Percentiles rank a stretch among this genome's conserved stretches.
These are phyloP conservation scores for Triplophysa bombifrons DNA, from an alignment of 2,797 vertebrate genomes.

Conservation along the genomic window DNA sequence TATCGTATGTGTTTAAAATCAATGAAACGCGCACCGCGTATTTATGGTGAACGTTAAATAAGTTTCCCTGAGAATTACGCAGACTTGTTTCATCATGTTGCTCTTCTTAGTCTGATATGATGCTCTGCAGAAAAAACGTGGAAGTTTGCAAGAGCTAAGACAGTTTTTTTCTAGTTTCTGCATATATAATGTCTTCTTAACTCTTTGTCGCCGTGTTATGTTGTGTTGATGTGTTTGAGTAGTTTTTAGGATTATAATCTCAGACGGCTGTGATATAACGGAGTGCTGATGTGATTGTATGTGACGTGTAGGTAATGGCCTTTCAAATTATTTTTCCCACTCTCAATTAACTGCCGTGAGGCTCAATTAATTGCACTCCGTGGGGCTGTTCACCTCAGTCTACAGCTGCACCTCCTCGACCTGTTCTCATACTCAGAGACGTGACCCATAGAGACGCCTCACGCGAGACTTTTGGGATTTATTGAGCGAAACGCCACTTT, in stretches of 20 bases:
- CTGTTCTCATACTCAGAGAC: not conserved
- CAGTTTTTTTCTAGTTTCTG: no score
- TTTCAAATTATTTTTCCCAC: slow-evolving; percentile 58
- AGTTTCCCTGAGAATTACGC: no score
- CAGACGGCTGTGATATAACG: slow-evolving; percentile 21
- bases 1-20: no score
- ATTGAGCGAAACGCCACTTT: not conserved
- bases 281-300: slow-evolving; percentile 56
- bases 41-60: no score
- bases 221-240: no score
- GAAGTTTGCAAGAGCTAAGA: no score
- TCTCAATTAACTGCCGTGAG: slow-evolving; percentile 59
- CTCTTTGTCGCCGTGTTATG: not conserved
- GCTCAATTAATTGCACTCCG: slow-evolving; percentile 58
- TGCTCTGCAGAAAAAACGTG: no score
- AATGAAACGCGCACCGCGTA: no score
- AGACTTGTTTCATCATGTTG: no score
- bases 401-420: not conserved
- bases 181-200: no score
- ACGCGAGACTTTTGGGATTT: not conserved
- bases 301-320: slow-evolving; percentile 60
- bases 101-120: no score
- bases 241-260: not conserved
- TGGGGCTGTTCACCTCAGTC: slow-evolving; percentile 34
- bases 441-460: slow-evolving; percentile 3